phyloP scores from a whole-genome alignment of 2,113 vertebrate species.

The Rhea pennata region DNA sequence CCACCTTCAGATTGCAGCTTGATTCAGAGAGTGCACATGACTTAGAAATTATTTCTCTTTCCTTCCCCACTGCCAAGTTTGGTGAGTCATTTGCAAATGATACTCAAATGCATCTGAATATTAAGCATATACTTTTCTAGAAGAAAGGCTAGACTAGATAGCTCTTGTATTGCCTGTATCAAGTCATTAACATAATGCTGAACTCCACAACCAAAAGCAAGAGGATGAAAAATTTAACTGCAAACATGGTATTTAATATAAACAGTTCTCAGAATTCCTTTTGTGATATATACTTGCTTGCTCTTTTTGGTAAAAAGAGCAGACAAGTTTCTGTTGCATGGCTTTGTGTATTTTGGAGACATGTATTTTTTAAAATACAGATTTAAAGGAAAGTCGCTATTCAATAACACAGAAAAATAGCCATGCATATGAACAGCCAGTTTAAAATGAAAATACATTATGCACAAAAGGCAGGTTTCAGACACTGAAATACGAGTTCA shows the following conservation, averaged over 20 bases:
- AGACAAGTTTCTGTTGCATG: background rate
- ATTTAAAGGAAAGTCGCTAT: background rate
- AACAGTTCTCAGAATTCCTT: background rate
- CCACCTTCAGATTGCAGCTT: background rate
- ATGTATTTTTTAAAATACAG: background rate
- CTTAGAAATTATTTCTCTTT: background rate
- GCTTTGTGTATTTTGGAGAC: background rate
- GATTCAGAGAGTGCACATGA: background rate
- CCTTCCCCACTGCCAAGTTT: background rate
- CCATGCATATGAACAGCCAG: background rate
- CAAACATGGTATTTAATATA: background rate
- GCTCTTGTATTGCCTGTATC: background rate
- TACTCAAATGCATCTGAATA: background rate
- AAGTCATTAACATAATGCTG: background rate
- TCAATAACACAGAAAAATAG: rapidly evolving
- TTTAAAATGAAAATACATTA: background rate
- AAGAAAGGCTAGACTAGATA: background rate
- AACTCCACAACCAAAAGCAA: background rate
- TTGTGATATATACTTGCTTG: background rate
- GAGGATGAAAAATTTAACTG: background rate
- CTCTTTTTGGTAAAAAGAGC: background rate
- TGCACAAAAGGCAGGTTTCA: background rate
- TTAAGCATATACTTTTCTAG: background rate
- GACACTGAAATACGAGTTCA: background rate
- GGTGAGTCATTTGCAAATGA: background rate